Percentiles rank a stretch among this genome's conserved stretches.
Conservation (phyloP, 2,113 vertebrate genomes). For the Sapajus apella region DNA sequence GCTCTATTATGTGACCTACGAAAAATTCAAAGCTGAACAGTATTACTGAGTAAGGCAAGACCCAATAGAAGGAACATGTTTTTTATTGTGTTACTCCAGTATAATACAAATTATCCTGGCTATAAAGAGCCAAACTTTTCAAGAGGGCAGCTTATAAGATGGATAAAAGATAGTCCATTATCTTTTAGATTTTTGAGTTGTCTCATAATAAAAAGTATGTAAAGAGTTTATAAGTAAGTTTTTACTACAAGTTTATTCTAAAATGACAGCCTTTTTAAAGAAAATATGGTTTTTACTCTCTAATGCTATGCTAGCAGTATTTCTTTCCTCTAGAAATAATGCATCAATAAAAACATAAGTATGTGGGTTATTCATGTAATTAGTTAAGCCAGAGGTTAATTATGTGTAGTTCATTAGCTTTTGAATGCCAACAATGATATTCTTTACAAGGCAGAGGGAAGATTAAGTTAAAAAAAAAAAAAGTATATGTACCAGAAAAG, state of each 20-base stretch:
- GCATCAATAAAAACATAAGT: neutral
- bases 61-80: neutral
- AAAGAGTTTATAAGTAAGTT: neutral
- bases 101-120: neutral
- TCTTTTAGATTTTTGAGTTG: neutral
- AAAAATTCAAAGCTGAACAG: neutral
- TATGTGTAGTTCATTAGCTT: neutral
- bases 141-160: neutral
- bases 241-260: neutral
- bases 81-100: neutral
- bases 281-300: neutral
- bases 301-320: neutral
- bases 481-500: neutral
- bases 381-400: neutral
- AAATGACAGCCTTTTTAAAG: neutral
- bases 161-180: neutral
- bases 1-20: neutral
- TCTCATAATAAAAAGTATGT: neutral
- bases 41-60: no score
- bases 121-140: neutral
- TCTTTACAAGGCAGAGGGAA: neutral
- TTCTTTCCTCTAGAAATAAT: neutral
- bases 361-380: neutral
- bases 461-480: neutral
- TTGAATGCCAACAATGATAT: neutral